Base-by-base conservation (phyloP, 2,797 vertebrate species). In the Delichon dasypus region DNA sequence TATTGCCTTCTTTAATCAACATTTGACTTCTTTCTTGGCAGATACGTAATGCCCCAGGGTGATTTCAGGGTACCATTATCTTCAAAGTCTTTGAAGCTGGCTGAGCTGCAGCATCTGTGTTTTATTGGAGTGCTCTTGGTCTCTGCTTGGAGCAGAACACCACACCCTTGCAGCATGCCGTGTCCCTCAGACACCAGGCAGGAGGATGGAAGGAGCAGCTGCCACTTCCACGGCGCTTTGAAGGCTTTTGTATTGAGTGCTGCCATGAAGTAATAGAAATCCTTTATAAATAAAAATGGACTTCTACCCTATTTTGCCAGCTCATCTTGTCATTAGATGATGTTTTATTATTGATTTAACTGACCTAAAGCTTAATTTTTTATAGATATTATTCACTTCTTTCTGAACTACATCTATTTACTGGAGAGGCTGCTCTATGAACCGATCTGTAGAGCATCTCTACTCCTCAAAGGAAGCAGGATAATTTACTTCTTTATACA, bases 401-500 rank as follows among this genome's bases (percentile, higher is more conserved):
- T 54, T 87, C 48, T 88, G 62, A 94, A 64, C 47, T 21, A 36
- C 40, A 13, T 65, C 36, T 88, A 0, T 77, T 55, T 81, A 61
- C 38, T 70, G 26, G 19, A 58, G 68, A 79, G 23, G 25, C 53
- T 66, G 18, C 40, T 73, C 23, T 72, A 8, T 72, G 27, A 85
- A 58, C 50, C 0, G 0, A 50, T 89, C 66, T 53, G 20, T 45
- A 72, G 30, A 81, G 44, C 60, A 66, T 72, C 51, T 81, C 60
- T 79, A 21, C 34, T 64, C 36, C 53, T 79, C 2, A 8, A 48
- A 88, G 70, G 60, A 93, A 82, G 55, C 2, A 64, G 44, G 30
- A 90, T 93, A 85, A 95, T 94, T 95, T 93, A 91, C 88, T 96
- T 94, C 74, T 96, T 93, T 96, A 90, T 94, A 89, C 94, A 96